Conservation (phyloP, 1,140 invertebrate species). For the Arctopsyche grandis region DNA sequence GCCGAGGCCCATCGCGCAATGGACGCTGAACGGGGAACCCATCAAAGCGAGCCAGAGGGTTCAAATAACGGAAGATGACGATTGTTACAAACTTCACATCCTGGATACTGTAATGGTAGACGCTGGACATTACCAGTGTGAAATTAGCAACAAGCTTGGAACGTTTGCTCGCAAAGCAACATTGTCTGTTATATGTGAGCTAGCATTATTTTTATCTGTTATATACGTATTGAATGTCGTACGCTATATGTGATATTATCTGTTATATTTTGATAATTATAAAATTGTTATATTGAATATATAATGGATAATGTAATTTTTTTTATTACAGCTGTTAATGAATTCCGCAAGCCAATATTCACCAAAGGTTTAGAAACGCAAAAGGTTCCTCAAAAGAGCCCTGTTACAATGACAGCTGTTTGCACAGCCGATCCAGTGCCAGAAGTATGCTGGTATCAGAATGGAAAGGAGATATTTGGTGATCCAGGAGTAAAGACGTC, state of each 20-base stretch:
- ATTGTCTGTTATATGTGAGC: conserved; percentile 77
- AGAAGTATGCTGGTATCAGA: conserved; percentile 68
- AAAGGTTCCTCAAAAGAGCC: conserved; percentile 75
- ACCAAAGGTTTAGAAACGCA: conserved; percentile 73
- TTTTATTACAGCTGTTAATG: conserved; percentile 70
- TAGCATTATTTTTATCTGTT: conserved; percentile 33
- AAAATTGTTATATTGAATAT: too few species aligned
- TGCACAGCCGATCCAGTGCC: conserved; percentile 84
- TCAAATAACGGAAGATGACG: conserved; percentile 74
- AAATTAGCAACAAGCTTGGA: conserved; percentile 80
- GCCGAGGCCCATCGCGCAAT: conserved; percentile 80
- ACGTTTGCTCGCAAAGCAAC: conserved; percentile 76
- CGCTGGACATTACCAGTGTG: conserved; percentile 80
- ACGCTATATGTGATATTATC: background rate
- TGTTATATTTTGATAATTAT: background rate
- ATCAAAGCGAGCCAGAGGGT: conserved; percentile 71
- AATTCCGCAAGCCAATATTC: conserved; percentile 81
- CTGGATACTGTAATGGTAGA: conserved; percentile 76
- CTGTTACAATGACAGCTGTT: conserved; percentile 78
- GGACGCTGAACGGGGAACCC: conserved; percentile 78
- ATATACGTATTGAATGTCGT: conserved; percentile 1
- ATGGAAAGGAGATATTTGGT: conserved; percentile 63
- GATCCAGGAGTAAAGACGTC: conserved; percentile 64
- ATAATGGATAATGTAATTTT: background rate
- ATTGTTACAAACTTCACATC: conserved; percentile 78